A percentile compares a stretch with the other conserved stretches of the same genome.
phyloP scores from a whole-genome alignment of 2,888 invertebrate genomes.

The Dexiosoma caninum region DNA sequence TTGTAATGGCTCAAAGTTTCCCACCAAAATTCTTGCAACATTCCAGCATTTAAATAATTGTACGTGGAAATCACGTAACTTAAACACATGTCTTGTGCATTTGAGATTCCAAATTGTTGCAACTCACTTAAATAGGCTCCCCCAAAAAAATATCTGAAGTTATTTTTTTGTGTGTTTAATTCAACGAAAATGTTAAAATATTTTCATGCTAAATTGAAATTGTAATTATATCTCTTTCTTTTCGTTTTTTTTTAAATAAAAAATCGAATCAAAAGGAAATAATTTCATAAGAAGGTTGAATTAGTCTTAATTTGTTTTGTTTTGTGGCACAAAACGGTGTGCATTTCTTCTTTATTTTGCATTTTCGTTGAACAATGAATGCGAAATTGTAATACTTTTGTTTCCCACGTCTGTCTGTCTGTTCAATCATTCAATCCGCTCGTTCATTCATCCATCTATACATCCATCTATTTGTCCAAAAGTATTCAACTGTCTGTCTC shows the following conservation, averaged over 20 bases:
- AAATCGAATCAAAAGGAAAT: not conserved
- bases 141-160: conserved; percentile 29
- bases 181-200: conserved; percentile 40
- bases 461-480: conserved; percentile 62
- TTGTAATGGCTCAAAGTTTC: not conserved
- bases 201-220: conserved; percentile 58
- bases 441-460: conserved; percentile 40
- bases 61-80: not conserved
- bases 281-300: conserved; percentile 58
- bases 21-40: conserved; percentile 19
- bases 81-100: conserved; percentile 28
- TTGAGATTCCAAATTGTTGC: not conserved
- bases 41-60: not conserved
- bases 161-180: not conserved
- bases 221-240: conserved; percentile 6
- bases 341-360: conserved; percentile 23
- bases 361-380: conserved; percentile 64
- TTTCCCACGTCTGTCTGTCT: conserved; percentile 74
- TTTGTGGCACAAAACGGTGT: conserved; percentile 18
- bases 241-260: not conserved
- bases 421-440: conserved; percentile 42
- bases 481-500: conserved; percentile 59
- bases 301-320: conserved; percentile 60
- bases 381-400: conserved; percentile 76
- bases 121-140: conserved; percentile 12